phyloP scores from a whole-genome alignment of 1,140 invertebrate genomes.

The Globodera rostochiensis region DNA sequence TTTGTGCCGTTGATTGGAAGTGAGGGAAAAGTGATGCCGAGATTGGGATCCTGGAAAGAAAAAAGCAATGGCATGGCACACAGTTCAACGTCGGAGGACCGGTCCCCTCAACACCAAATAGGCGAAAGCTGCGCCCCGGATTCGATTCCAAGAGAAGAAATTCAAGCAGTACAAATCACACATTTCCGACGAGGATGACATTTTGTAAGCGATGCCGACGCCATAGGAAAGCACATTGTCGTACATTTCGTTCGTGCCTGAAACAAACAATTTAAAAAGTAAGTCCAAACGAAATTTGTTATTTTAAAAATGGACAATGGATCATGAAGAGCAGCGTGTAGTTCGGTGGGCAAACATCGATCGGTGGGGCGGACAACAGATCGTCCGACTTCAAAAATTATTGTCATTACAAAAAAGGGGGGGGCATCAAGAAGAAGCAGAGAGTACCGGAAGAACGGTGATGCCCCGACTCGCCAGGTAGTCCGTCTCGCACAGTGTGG shows the following conservation, averaged over 20 bases:
- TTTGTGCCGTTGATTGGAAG: neutral
- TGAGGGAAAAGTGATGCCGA: neutral
- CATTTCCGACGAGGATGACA: conserved; percentile 26
- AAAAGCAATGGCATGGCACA: neutral
- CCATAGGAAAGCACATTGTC: conserved; percentile 21
- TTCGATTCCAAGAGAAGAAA: neutral
- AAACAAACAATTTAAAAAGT: too few relatives aligned
- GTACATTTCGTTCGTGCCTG: conserved; percentile 11
- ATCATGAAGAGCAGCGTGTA: conserved; percentile 27
- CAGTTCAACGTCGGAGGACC: too few relatives aligned
- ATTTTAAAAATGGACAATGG: neutral
- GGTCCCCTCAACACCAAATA: too few relatives aligned
- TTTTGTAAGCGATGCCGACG: neutral
- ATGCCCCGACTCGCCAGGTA: conserved; percentile 17
- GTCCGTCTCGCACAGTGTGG: conserved; percentile 8
- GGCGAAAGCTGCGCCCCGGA: too few relatives aligned
- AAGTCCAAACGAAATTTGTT: too few relatives aligned
- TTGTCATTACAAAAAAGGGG: neutral
- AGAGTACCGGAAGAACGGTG: conserved; percentile 1
- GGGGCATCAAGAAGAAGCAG: neutral
- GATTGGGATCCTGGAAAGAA: neutral
- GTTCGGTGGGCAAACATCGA: neutral
- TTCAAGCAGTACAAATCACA: neutral
- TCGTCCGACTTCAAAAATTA: conserved; percentile 17
- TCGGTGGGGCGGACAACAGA: neutral